Conservation (phyloP, 2,113 vertebrate species). For the Orcinus orca region DNA sequence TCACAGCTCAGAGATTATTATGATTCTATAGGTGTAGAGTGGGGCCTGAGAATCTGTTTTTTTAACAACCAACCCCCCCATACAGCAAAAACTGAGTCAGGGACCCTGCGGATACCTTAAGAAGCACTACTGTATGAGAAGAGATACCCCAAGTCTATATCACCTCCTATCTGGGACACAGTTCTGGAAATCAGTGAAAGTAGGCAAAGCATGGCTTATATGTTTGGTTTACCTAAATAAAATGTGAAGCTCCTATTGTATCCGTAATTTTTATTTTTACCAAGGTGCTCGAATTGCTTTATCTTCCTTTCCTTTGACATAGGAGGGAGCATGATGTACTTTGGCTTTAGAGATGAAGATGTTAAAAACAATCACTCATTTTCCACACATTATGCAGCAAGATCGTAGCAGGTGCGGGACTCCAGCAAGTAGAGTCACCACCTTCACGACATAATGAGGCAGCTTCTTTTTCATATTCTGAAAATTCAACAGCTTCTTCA, state of each 20-base stretch:
- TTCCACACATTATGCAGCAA: neutral
- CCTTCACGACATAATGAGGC: neutral
- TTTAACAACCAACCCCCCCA: neutral
- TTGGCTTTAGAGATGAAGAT: conserved; percentile 2
- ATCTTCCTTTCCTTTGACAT: neutral
- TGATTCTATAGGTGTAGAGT: neutral
- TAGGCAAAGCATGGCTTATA: neutral
- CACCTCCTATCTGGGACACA: neutral
- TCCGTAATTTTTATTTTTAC: neutral
- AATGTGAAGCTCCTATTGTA: neutral
- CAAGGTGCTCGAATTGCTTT: neutral
- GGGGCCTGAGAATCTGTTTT: neutral
- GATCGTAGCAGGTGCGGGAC: neutral
- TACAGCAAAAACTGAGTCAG: neutral
- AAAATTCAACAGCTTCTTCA: neutral
- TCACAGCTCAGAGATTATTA: neutral
- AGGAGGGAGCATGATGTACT: neutral
- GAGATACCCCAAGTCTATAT: neutral
- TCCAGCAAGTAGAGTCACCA: neutral
- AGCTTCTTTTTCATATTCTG: neutral
- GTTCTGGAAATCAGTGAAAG: neutral
- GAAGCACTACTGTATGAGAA: neutral
- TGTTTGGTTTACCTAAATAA: neutral
- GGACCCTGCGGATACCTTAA: neutral
- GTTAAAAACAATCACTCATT: neutral